Base-by-base conservation (phyloP, 1,140 invertebrate genomes). In the Zaprionus davidi region DNA sequence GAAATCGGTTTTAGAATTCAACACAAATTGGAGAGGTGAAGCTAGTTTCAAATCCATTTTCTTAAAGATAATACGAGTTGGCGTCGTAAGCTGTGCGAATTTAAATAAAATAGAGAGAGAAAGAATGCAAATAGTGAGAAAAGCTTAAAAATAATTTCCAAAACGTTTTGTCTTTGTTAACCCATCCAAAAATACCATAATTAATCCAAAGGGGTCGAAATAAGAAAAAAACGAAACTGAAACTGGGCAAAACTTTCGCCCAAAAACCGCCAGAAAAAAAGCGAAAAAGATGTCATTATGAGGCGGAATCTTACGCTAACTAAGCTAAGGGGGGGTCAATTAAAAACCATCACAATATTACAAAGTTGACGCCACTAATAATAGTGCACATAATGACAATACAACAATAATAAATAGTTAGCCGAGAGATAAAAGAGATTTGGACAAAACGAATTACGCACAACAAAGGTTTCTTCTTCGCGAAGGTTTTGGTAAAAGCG, bases 271-370 rank as follows among this genome's bases (percentile, higher is more conserved):
- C 2, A 36, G 11, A 56, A 41, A 66, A 66, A 66, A 66, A 58
- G 67, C 71, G 51, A 87, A 86, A 88, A 71, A 88, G 84, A 81
- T 87, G 78, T 71, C 83, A 87, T 87, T 87, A 87, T 72, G 74
- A 69, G 79, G 44, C 67, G 67, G 70, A 82, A 86, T 86, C 79
- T 86, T 82, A 80, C 65, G 80, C 66, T 59, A 11, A 12, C 38
- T 44, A 53, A 65, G 69, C 63, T 59, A n/a, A 28, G 13, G 28
- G 2, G 15, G n/a, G 64, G 46, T 81, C 85, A 88, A 88, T 87
- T 86, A 83, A 88, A 79, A 86, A 69, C 65, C 64, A 44, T 41
- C 69, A 74, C 20, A 66, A 60, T 53, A 73, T 68, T 55, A 57
- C n/a, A 41, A 51, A 34, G 81, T 83, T 87, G 83, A 86, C 74